Percentiles rank a stretch among this genome's conserved stretches.
Evolutionary conservation across 2,797 vertebrate genomes (phyloP).

Genomic region (Gephyroberyx darwinii): DNA sequence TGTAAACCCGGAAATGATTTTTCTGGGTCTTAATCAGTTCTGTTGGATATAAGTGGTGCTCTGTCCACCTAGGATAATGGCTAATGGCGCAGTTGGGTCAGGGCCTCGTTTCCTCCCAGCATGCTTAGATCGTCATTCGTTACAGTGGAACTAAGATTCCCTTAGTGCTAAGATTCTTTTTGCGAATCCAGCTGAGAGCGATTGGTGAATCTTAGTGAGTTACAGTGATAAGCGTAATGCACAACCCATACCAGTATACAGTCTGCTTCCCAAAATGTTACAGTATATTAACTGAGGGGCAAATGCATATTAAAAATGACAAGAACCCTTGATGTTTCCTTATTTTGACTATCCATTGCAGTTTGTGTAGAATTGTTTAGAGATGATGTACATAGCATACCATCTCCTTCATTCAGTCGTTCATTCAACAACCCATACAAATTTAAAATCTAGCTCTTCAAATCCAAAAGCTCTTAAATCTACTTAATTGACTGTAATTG

Average conservation of each 20-base stretch:
- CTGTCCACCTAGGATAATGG: not conserved
- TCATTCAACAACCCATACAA: conserved; percentile 14
- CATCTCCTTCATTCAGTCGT: not conserved
- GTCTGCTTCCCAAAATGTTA: conserved; percentile 24
- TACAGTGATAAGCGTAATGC: not conserved
- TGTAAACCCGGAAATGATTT: not conserved
- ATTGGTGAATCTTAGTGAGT: conserved; percentile 6
- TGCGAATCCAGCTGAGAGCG: conserved; percentile 31
- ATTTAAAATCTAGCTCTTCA: not conserved
- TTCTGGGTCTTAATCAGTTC: not conserved
- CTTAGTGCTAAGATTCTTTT: conserved; percentile 9
- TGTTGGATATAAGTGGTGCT: conserved; percentile 17
- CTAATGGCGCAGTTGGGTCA: not conserved
- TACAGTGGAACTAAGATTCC: conserved; percentile 12
- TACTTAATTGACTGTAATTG: conserved; percentile 2
- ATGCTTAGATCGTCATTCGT: conserved; percentile 5
- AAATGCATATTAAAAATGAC: conserved; percentile 15
- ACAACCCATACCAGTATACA: conserved; percentile 23
- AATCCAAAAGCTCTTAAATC: conserved; percentile 23
- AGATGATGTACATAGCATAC: conserved; percentile 8
- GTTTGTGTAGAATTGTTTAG: not conserved
- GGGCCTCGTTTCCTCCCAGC: conserved; percentile 2
- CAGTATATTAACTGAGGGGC: not conserved
- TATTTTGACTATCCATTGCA: conserved; percentile 13
- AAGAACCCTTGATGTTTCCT: conserved; percentile 15